A percentile compares a stretch with the other conserved stretches of the same genome.
These are phyloP conservation scores for Eueremaeus valkanovi DNA, from an alignment of 2,888 invertebrate genomes.

Conservation along the genomic window DNA sequence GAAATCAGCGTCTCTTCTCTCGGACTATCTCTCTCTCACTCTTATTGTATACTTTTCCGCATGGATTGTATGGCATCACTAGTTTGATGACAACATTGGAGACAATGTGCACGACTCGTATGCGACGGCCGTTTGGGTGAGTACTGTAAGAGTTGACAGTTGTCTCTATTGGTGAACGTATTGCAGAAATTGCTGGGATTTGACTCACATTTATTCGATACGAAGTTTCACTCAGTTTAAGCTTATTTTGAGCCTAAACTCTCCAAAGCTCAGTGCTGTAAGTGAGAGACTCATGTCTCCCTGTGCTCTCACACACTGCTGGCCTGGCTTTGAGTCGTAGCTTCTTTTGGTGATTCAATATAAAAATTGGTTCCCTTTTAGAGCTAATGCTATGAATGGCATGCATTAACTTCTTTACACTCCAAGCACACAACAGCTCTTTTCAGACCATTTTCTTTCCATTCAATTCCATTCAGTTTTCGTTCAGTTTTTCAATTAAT, in stretches of 20 bases:
- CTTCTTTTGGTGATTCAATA: slow-evolving; percentile 17
- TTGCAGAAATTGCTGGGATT: slow-evolving; percentile 21
- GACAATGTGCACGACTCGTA: background rate
- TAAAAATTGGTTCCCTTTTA: slow-evolving; percentile 16
- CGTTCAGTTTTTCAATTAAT: slow-evolving; percentile 12
- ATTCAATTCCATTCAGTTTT: slow-evolving; percentile 8
- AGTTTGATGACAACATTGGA: background rate
- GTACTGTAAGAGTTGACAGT: slow-evolving; percentile 3
- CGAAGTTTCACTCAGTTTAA: slow-evolving; percentile 13
- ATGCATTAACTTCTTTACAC: slow-evolving; percentile 8
- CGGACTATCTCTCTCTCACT: too few species aligned
- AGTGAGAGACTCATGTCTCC: too few species aligned
- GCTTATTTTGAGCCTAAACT: slow-evolving; percentile 16
- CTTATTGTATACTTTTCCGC: background rate
- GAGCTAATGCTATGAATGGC: background rate
- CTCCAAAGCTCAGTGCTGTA: background rate
- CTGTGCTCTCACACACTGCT: background rate
- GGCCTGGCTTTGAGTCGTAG: background rate
- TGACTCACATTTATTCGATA: slow-evolving; percentile 16
- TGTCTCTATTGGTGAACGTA: slow-evolving; percentile 2
- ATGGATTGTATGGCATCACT: background rate
- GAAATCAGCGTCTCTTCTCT: background rate
- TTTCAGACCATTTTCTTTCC: slow-evolving; percentile 8
- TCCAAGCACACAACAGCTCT: background rate
- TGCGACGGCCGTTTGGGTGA: background rate